Evolutionary conservation across 53 echinoderm and acorn worm species (phyloP).

Genomic region (Astropecten irregularis): DNA sequence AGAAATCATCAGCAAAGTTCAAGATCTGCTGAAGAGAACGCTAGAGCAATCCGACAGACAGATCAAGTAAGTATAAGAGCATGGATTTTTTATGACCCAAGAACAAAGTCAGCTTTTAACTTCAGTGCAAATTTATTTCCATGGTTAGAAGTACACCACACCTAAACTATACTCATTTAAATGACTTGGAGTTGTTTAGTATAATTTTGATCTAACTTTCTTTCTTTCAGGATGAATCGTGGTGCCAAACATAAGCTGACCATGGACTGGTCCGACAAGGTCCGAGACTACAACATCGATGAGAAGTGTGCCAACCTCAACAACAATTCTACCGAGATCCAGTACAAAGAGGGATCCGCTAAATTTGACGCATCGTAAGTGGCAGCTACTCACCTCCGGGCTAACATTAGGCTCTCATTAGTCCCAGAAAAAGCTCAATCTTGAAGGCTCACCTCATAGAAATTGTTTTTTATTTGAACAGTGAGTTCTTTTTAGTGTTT

Average conservation of each 20-base stretch:
- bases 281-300: constrained; percentile 90
- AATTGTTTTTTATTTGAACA: no score
- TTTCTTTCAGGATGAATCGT: constrained; percentile 78
- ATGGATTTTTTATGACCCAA: neutral
- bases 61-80: constrained; percentile 97
- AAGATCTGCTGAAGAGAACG: constrained; percentile 92
- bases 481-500: no score
- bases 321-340: constrained; percentile 99
- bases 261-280: constrained; percentile 99
- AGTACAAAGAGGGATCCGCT: constrained; percentile 98
- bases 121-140: no score
- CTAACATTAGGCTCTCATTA: neutral
- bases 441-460: no score
- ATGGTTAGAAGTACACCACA: no score
- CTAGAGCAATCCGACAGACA: constrained; percentile 93
- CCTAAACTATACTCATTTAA: no score
- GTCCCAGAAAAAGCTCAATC: neutral
- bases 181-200: no score
- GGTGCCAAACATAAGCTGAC: constrained; percentile 97
- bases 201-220: no score
- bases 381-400: neutral
- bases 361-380: constrained; percentile 97
- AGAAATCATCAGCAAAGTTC: constrained; percentile 96
- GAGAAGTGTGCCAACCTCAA: constrained; percentile 95
- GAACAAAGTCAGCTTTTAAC: no score